A percentile compares a stretch with the other conserved stretches of the same genome.
Evolutionary conservation across 1,140 invertebrate species (phyloP).

Genomic region (Pinna nobilis): DNA sequence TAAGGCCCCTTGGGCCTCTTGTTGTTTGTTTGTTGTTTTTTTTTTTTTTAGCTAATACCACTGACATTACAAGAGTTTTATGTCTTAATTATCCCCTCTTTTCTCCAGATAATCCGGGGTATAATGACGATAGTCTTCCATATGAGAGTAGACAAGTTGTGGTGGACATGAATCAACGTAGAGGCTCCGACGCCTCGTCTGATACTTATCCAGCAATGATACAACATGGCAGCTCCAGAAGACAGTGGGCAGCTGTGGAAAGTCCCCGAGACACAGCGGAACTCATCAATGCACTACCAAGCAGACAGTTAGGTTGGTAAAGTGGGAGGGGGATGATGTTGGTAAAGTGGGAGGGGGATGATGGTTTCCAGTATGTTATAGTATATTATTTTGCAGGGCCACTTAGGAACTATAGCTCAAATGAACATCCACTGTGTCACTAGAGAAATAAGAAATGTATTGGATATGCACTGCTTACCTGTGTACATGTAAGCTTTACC

Average conservation of each 20-base stretch:
- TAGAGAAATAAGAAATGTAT: background rate
- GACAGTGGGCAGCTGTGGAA: slow-evolving; percentile 45
- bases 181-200: slow-evolving; percentile 21
- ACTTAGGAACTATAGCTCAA: background rate
- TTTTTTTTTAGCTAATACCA: slow-evolving; percentile 7
- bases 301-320: slow-evolving; percentile 56
- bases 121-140: slow-evolving; percentile 20
- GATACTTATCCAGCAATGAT: background rate
- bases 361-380: too few relatives aligned
- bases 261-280: slow-evolving; percentile 42
- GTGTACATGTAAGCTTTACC: too few relatives aligned
- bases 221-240: background rate
- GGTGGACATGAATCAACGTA: slow-evolving; percentile 29
- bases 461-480: background rate
- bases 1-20: background rate
- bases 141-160: slow-evolving; percentile 1
- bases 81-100: background rate
- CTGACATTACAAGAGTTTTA: background rate
- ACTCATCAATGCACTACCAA: slow-evolving; percentile 54
- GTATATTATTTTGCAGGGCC: slow-evolving; percentile 5
- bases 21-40: background rate
- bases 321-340: too few relatives aligned
- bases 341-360: too few relatives aligned
- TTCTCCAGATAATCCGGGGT: slow-evolving; percentile 52
- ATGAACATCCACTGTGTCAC: background rate